Evolutionary conservation across 2,113 vertebrate species (phyloP).

Genomic region (Pelodiscus sinensis): DNA sequence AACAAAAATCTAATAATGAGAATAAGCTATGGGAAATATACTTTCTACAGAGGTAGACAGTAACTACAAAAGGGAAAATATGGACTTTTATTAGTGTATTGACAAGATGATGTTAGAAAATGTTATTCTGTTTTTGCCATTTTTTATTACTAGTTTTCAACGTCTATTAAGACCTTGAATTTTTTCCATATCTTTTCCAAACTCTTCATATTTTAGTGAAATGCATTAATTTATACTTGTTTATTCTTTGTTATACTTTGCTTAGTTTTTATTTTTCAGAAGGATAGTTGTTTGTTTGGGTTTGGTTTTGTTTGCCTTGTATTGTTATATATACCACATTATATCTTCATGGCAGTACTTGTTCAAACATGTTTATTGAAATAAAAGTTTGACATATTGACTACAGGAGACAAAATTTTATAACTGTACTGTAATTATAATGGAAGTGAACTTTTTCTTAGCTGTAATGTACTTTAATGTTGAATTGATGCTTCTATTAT

Average conservation of each 20-base stretch:
- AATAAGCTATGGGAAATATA: background rate
- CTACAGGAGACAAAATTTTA: background rate
- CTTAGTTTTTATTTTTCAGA: background rate
- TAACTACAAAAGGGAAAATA: background rate
- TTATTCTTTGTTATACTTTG: background rate
- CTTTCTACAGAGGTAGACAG: background rate
- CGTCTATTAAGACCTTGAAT: background rate
- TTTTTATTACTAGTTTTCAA: background rate
- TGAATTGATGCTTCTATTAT: background rate
- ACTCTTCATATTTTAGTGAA: background rate
- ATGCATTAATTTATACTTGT: background rate
- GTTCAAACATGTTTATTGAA: background rate
- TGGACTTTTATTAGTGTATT: background rate
- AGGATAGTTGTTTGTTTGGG: no score
- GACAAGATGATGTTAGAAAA: background rate
- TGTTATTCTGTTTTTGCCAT: background rate
- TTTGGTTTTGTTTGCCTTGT: background rate
- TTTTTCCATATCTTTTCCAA: background rate
- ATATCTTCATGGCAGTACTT: background rate
- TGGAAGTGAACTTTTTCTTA: accelerated
- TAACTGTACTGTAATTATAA: background rate
- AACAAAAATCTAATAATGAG: background rate
- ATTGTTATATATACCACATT: background rate
- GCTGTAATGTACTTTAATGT: background rate
- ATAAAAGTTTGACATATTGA: background rate